A percentile compares a stretch with the other conserved stretches of the same genome.
Conservation (phyloP, 1,140 invertebrate species). For the Copidosoma floridanum region DNA sequence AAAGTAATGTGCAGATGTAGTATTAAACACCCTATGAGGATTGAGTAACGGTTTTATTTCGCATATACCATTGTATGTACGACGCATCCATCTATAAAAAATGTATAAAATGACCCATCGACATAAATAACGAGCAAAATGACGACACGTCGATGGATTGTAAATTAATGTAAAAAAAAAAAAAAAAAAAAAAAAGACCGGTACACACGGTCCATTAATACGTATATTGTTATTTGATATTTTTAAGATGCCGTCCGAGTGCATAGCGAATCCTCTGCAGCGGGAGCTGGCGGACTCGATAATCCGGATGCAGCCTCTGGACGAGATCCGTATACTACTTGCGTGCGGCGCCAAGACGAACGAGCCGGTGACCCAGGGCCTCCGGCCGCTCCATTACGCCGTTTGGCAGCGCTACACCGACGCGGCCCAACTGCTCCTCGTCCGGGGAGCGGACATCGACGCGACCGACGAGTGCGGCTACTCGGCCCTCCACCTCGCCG, state of each 20-base stretch:
- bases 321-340: slow-evolving; percentile 81
- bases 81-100: no score
- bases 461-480: slow-evolving; percentile 87
- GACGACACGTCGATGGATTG: no score
- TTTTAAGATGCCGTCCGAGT: slow-evolving; percentile 75
- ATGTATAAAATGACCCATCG: no score
- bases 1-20: no score
- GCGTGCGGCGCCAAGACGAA: slow-evolving; percentile 83
- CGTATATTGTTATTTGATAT: no score
- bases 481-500: slow-evolving; percentile 82
- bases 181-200: no score
- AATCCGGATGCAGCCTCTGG: slow-evolving; percentile 79
- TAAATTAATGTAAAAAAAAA: no score
- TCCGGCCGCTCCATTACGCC: slow-evolving; percentile 88
- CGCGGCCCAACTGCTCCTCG: slow-evolving; percentile 73
- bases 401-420: slow-evolving; percentile 83
- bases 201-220: no score
- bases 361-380: slow-evolving; percentile 74
- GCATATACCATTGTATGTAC: no score
- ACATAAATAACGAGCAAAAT: no score
- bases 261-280: slow-evolving; percentile 74
- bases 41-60: no score
- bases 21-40: no score
- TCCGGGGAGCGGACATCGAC: slow-evolving; percentile 79
- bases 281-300: slow-evolving; percentile 87